Conservation (phyloP, 30 jellyfish, hydroid and myxozoan genomes). For the Hydractinia echinata region DNA sequence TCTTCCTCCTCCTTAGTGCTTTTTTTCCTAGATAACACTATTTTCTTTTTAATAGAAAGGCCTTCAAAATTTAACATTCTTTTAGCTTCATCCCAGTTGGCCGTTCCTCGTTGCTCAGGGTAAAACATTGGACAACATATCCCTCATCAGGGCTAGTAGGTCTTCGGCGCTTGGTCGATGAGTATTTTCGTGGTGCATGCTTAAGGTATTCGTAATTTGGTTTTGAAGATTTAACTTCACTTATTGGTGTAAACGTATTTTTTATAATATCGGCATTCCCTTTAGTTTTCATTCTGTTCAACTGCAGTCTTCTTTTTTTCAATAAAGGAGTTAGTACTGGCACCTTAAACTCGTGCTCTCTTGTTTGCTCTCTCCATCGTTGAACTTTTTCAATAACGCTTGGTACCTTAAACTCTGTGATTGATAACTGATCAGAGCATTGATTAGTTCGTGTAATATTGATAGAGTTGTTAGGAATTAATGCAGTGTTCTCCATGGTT, state of each 20-base stretch:
- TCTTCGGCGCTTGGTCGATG: slow-evolving; percentile 11
- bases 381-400: slow-evolving; percentile 21
- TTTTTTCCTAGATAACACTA: not conserved
- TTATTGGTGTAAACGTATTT: not conserved
- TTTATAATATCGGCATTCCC: not conserved
- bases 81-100: slow-evolving; percentile 4
- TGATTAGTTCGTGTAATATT: not conserved
- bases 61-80: slow-evolving; percentile 7
- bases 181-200: slow-evolving; percentile 18
- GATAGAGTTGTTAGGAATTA: not conserved
- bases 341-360: slow-evolving; percentile 12
- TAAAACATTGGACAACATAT: not conserved
- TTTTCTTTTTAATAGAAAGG: not conserved
- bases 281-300: not conserved
- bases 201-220: not conserved
- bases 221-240: not conserved
- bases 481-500: not conserved
- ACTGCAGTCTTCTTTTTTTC: not conserved
- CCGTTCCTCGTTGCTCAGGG: slow-evolving; percentile 17
- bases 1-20: not conserved
- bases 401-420: not conserved
- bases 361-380: slow-evolving; percentile 13
- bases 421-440: not conserved
- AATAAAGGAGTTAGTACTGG: slow-evolving; percentile 7
- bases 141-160: not conserved